Evolutionary conservation across 2,113 vertebrate genomes (phyloP), one percentile per base, ranked within the genome.

Genomic region (Xiphorhynchus elegans): DNA sequence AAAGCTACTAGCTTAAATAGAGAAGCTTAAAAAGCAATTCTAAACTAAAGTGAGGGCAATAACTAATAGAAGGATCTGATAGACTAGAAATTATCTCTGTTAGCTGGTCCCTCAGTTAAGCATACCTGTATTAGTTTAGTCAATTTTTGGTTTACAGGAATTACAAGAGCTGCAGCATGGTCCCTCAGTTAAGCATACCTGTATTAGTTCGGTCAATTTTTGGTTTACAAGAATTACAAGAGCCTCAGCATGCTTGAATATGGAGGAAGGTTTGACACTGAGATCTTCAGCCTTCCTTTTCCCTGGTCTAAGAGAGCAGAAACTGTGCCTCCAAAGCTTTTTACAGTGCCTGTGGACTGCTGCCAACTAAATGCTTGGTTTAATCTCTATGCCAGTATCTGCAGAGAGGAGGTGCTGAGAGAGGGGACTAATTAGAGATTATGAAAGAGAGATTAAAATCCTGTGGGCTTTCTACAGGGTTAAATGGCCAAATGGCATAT

Each of bases 1-100:
- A 76, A 87, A 91, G 53, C 70, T 52, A 18, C 52, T 80, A 60
- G 67, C 70, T 84, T 90, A 80, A 96, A 91, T 49, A 85, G 63
- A 63, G 46, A 90, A 92, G 67, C 91, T 93, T 94, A 92, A 94
- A 96, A 96, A 96, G 56, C 90, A 90, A 86, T 93, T 97, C 89
- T 90, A 68, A 94, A 77, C 90, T 89, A 96, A 94, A 95, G 86
- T 69, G 81, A 81, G 59, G 52, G 77, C 42, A 50, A 87, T 89
- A 95, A 96, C 83, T 95, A 85, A 94, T 89, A 73, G 20, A 92
- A 94, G 55, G 70, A 46, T 95, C 85, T 93, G 90, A 91, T 85
- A 79, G 92, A 70, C 40, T 37, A 84, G 91, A 94, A 96, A 97
- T 96, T 81, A 91, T 84, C 93, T 91, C 76, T 75, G 70, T 93